These are phyloP conservation scores for Trachelipus rathkii DNA, from an alignment of 1,140 invertebrate genomes.

Conservation along the genomic window DNA sequence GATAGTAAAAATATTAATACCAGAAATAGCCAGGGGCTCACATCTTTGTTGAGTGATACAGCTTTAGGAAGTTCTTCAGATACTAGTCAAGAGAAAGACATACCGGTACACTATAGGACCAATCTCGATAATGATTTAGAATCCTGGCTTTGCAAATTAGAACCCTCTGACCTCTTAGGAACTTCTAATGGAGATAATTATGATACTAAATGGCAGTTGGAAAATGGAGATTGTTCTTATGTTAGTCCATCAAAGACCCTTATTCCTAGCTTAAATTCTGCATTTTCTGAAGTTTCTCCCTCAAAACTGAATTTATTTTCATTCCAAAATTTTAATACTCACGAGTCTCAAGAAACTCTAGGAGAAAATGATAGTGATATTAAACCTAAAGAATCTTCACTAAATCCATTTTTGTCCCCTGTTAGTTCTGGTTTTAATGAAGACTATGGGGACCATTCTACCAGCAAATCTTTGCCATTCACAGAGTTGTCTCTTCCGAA, in stretches of 20 bases:
- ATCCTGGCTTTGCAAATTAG: background rate
- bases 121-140: background rate
- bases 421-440: constrained; percentile 1
- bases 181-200: no score
- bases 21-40: background rate
- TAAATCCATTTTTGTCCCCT: background rate
- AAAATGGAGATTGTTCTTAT: no score
- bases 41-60: background rate
- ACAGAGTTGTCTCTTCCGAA: no score
- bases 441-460: background rate
- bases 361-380: background rate
- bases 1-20: background rate
- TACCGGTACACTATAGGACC: no score
- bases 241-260: background rate
- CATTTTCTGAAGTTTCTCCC: constrained; percentile 1
- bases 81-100: background rate
- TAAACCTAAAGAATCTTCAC: background rate
- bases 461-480: no score
- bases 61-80: background rate
- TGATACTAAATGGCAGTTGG: no score
- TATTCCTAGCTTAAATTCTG: background rate
- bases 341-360: no score
- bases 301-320: no score
- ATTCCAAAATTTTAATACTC: no score
- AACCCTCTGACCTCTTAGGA: no score